These are phyloP conservation scores for Drosophila repleta DNA, from an alignment of 1,140 invertebrate genomes.

Conservation along the genomic window DNA sequence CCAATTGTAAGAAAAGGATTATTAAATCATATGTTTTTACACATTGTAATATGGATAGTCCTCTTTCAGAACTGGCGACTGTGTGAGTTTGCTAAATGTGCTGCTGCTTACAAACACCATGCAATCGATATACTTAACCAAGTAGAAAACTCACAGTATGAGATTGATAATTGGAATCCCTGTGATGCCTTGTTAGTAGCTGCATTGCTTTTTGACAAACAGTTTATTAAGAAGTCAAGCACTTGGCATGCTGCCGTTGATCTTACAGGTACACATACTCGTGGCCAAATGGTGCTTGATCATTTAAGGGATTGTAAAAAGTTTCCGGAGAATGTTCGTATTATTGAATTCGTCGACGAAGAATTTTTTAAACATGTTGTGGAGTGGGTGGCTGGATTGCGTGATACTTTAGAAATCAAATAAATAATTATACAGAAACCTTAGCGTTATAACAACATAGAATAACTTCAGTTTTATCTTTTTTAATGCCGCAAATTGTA, in stretches of 20 bases:
- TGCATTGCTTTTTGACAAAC: slow-evolving; percentile 84
- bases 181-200: slow-evolving; percentile 86
- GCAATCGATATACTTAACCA: slow-evolving; percentile 85
- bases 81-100: slow-evolving; percentile 52
- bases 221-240: slow-evolving; percentile 68
- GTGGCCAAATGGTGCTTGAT: slow-evolving; percentile 87
- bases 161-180: slow-evolving; percentile 83
- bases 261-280: slow-evolving; percentile 85
- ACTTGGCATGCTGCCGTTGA: slow-evolving; percentile 86
- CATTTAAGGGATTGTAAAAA: slow-evolving; percentile 84
- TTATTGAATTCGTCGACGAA: slow-evolving; percentile 85
- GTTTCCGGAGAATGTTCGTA: slow-evolving; percentile 84
- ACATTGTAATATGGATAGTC: not conserved
- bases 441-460: no score
- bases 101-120: slow-evolving; percentile 42
- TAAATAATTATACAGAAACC: not conserved
- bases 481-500: no score
- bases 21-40: not conserved
- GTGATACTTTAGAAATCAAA: slow-evolving; percentile 13
- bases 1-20: slow-evolving; percentile 83
- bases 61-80: slow-evolving; percentile 85
- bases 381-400: slow-evolving; percentile 62
- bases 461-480: no score
- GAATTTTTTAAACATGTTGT: slow-evolving; percentile 84
- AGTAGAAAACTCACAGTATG: slow-evolving; percentile 84